A percentile compares a stretch with the other conserved stretches of the same genome.
Evolutionary conservation across 2,113 vertebrate species (phyloP).

Genomic region (Hyperoodon ampullatus): DNA sequence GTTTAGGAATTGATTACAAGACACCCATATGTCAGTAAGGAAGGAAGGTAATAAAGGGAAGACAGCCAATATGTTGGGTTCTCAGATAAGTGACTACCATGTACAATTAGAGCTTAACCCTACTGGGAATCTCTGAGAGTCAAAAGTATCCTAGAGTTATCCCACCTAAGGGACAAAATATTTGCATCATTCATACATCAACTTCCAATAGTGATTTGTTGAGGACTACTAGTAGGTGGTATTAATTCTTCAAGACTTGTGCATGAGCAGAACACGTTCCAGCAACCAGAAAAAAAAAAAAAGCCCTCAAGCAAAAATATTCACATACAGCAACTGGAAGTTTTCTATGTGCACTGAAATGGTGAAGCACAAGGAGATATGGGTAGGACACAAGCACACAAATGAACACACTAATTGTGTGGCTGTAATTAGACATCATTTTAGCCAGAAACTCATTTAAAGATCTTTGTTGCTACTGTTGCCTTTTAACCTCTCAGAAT

Average conservation of each 20-base stretch:
- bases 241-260: not conserved
- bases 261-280: not conserved
- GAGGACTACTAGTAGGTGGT: not conserved
- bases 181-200: not conserved
- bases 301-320: not conserved
- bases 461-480: not conserved
- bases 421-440: not conserved
- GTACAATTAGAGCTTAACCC: not conserved
- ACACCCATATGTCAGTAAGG: not conserved
- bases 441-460: not conserved
- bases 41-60: not conserved
- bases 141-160: not conserved
- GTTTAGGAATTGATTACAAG: not conserved
- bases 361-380: not conserved
- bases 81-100: not conserved
- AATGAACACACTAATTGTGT: not conserved
- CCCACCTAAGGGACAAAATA: not conserved
- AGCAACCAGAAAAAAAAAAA: not conserved
- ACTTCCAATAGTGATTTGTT: not conserved
- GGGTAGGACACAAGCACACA: not conserved
- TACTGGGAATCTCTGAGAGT: not conserved
- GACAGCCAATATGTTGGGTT: not conserved
- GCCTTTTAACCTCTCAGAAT: not conserved
- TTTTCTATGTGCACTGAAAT: not conserved
- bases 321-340: not conserved